These are phyloP conservation scores for Hydroisotoma schaefferi DNA, from an alignment of 2,888 invertebrate species.

Conservation along the genomic window DNA sequence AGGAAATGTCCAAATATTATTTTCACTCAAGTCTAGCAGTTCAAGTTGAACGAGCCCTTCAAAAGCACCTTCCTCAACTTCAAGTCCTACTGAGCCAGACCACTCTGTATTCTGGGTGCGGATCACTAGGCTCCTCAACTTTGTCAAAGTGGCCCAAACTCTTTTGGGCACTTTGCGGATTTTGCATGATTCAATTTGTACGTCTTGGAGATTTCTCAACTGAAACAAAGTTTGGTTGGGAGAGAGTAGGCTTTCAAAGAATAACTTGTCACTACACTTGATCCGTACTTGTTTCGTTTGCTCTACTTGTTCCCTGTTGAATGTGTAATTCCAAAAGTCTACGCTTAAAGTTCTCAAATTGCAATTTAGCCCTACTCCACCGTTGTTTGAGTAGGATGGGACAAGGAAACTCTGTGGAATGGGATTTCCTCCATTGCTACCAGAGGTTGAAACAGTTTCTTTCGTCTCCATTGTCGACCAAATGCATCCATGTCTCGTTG, in stretches of 20 bases:
- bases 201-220: constrained; percentile 49
- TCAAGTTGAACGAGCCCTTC: constrained; percentile 68
- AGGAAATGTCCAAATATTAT: constrained; percentile 73
- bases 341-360: constrained; percentile 38
- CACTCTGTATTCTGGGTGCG: constrained; percentile 77
- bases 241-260: constrained; percentile 73
- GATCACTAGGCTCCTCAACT: constrained; percentile 67
- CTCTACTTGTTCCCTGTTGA: constrained; percentile 39
- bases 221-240: constrained; percentile 55
- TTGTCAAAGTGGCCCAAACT: constrained; percentile 34
- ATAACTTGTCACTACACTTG: constrained; percentile 71
- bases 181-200: constrained; percentile 51
- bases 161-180: constrained; percentile 49
- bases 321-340: constrained; percentile 42
- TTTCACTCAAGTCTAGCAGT: constrained; percentile 70
- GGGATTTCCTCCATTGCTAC: constrained; percentile 18
- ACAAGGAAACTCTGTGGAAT: not conserved
- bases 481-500: constrained; percentile 37
- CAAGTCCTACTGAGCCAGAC: constrained; percentile 65
- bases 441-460: constrained; percentile 3
- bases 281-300: constrained; percentile 58
- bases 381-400: constrained; percentile 9
- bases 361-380: constrained; percentile 27
- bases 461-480: constrained; percentile 37
- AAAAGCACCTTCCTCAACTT: constrained; percentile 67